Base-by-base conservation (phyloP, 2,888 invertebrate genomes). In the Sphaerophoria rueppellii region DNA sequence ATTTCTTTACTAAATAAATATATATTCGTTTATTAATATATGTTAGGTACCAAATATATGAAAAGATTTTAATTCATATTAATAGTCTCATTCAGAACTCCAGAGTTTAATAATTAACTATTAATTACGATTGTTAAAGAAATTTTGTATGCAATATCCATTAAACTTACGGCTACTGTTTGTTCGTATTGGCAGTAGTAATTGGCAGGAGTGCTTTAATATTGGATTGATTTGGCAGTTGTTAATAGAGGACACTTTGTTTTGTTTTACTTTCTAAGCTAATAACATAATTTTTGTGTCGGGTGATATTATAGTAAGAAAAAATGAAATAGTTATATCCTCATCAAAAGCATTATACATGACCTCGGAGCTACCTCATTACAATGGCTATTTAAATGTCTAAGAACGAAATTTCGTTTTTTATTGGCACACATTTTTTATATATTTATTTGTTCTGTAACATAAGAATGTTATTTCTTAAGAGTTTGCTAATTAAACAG, bases 1-100 rank as follows among this genome's bases (percentile, higher is more conserved):
- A 75, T 72, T 81, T 78, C 73, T 72, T 60, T 82, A 60, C 78
- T 63, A 61, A 57, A 82, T 70, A 75, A 65, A 76, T 57, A 12
- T 43, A 24, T 24, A 24, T 24, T 24, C 24, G 24, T 24, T 24
- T 24, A 65, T 50, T 52, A 63, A 70, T 63, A 48, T 54, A 65
- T 24, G 60, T 55, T 71, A n/a, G n/a, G n/a, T n/a, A 67, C 75
- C 74, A 75, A 65, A 75, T 74, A 48, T 58, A 63, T 43, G 24
- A 24, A 24, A 24, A 24, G 32, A 70, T 34, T 34, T 71, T 58
- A 57, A 87, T 87, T 40, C 60, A 60, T 60, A 89, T 90, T 90
- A 91, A 91, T 91, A 91, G 91, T 91, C 91, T 90, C 91, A 91
- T 91, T 90, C 89, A 90, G 89, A 91, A 91, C 90, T 90, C 89